phyloP scores from a whole-genome alignment of 37 sponge, comb jelly and placozoan genomes.

The Eunapius fragilis region DNA sequence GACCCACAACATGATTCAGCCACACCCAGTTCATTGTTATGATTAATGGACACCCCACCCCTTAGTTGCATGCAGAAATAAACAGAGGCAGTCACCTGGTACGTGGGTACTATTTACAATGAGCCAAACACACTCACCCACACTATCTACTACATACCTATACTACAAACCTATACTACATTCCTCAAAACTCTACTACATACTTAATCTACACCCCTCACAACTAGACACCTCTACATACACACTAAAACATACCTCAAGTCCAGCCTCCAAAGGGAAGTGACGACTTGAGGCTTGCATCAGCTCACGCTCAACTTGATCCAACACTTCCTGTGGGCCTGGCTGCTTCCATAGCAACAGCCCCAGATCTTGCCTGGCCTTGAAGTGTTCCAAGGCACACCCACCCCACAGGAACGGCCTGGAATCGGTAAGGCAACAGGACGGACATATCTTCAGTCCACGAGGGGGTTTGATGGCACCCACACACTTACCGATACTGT shows the following conservation, averaged over 20 bases:
- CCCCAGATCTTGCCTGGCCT: conserved; percentile 28
- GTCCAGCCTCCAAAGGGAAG: conserved; percentile 17
- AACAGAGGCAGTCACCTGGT: too few relatives aligned
- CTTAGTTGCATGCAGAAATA: too few relatives aligned
- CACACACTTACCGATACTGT: conserved; percentile 25
- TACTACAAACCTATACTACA: too few relatives aligned
- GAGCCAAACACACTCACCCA: neutral
- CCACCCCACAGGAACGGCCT: conserved; percentile 69
- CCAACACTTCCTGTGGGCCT: conserved; percentile 38
- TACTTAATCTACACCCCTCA: too few relatives aligned
- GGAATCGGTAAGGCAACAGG: neutral
- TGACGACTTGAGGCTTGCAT: neutral
- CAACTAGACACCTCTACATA: neutral
- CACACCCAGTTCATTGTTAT: too few relatives aligned
- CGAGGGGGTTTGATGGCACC: neutral
- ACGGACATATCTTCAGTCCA: too few relatives aligned
- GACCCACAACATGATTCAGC: too few relatives aligned
- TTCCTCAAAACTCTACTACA: too few relatives aligned
- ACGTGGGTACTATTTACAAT: too few relatives aligned
- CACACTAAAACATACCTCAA: conserved; percentile 18
- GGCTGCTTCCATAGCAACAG: conserved; percentile 73
- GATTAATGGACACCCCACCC: too few relatives aligned
- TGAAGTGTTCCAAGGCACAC: conserved; percentile 47
- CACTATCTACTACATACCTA: too few relatives aligned
- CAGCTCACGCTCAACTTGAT: conserved; percentile 1